phyloP scores from a whole-genome alignment of 2,888 invertebrate genomes.

The Pseudeuparius sepicola region DNA sequence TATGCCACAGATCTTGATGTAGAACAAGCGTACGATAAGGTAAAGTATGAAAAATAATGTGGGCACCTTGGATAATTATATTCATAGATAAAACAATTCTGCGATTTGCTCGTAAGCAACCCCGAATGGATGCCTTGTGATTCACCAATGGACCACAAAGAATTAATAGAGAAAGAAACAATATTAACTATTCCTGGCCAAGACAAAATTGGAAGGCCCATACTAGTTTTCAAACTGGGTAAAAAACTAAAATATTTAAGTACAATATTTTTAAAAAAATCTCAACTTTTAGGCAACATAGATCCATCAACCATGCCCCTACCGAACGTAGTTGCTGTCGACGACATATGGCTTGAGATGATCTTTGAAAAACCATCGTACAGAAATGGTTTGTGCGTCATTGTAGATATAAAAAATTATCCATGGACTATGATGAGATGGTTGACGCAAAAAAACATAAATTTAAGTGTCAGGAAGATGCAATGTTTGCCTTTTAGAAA shows the following conservation, averaged over 20 bases:
- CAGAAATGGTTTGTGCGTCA: slow-evolving; percentile 33
- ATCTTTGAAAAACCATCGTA: slow-evolving; percentile 32
- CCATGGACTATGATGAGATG: slow-evolving; percentile 31
- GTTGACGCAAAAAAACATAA: slow-evolving; percentile 32
- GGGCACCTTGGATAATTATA: too few species aligned
- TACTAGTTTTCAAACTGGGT: slow-evolving; percentile 37
- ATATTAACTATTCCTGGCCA: slow-evolving; percentile 30
- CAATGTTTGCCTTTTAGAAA: slow-evolving; percentile 31
- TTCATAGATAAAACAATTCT: too few species aligned
- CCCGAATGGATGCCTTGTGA: slow-evolving; percentile 34
- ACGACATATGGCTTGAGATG: slow-evolving; percentile 36
- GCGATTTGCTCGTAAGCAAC: too few species aligned
- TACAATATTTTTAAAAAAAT: not conserved
- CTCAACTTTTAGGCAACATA: slow-evolving; percentile 29
- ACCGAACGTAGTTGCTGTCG: slow-evolving; percentile 32
- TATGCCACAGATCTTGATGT: slow-evolving; percentile 32
- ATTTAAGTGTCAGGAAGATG: slow-evolving; percentile 25
- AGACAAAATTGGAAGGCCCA: slow-evolving; percentile 35
- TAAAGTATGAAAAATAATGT: too few species aligned
- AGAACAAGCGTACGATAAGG: slow-evolving; percentile 32
- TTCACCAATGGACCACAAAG: slow-evolving; percentile 26
- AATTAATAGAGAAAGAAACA: slow-evolving; percentile 32
- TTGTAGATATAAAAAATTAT: slow-evolving; percentile 34
- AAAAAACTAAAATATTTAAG: slow-evolving; percentile 6
- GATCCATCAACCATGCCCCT: slow-evolving; percentile 28